phyloP scores from a whole-genome alignment of 1,140 invertebrate genomes.

The Papilio glaucus region DNA sequence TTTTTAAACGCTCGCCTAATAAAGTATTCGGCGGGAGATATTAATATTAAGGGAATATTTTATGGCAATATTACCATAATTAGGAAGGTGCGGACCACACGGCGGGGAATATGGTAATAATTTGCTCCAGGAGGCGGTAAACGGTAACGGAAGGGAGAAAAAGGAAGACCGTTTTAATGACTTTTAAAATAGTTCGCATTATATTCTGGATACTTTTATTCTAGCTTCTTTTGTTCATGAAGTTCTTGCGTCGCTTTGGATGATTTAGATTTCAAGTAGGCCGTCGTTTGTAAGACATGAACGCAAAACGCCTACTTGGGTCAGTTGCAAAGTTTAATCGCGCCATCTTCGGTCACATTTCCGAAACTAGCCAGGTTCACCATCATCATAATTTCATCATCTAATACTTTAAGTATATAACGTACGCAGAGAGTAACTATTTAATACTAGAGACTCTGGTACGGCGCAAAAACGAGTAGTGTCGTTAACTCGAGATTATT shows the following conservation, averaged over 20 bases:
- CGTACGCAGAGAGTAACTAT: too few species aligned
- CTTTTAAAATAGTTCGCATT: not conserved
- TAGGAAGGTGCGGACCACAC: constrained; percentile 17
- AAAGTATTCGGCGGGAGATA: constrained; percentile 1
- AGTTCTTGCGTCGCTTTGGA: not conserved
- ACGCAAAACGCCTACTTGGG: too few species aligned
- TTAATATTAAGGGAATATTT: constrained; percentile 17
- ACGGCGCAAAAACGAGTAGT: too few species aligned
- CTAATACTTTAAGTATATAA: too few species aligned
- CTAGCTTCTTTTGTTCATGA: not conserved
- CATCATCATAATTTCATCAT: too few species aligned
- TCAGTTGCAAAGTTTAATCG: too few species aligned
- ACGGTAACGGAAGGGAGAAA: not conserved
- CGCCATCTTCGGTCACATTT: too few species aligned
- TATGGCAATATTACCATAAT: constrained; percentile 27
- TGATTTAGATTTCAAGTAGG: not conserved
- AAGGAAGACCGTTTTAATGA: not conserved
- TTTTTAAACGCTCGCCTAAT: not conserved
- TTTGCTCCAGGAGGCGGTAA: constrained; percentile 11
- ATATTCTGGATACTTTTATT: not conserved
- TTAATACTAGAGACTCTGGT: too few species aligned
- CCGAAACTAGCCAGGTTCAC: too few species aligned
- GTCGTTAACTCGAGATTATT: too few species aligned
- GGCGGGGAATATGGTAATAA: constrained; percentile 22
- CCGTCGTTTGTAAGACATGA: too few species aligned